Evolutionary conservation across 2,888 invertebrate genomes (phyloP).

Genomic region (Volucella inanis): DNA sequence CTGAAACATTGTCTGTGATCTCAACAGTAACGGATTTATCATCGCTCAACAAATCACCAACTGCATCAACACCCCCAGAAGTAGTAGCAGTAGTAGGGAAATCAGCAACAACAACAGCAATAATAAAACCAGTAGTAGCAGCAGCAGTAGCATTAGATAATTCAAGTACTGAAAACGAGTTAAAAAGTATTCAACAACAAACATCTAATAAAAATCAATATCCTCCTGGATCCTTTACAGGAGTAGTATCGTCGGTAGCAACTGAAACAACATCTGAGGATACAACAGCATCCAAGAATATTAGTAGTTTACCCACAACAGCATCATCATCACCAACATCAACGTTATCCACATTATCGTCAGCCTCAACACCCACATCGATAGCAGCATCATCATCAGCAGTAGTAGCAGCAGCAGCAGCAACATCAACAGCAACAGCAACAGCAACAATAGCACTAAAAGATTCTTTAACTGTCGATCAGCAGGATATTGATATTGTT

Average conservation of each 20-base stretch:
- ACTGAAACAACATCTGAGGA: conserved; percentile 51
- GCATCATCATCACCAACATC: conserved; percentile 72
- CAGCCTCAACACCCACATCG: conserved; percentile 51
- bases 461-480: conserved; percentile 24
- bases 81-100: not conserved
- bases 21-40: conserved; percentile 54
- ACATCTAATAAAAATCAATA: conserved; percentile 2
- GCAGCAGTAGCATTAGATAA: conserved; percentile 36
- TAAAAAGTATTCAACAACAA: conserved; percentile 23
- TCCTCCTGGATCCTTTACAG: conserved; percentile 23
- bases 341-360: conserved; percentile 68
- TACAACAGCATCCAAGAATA: conserved; percentile 57
- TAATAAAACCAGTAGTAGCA: conserved; percentile 21
- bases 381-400: conserved; percentile 30
- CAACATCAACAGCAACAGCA: conserved; percentile 46
- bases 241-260: conserved; percentile 56
- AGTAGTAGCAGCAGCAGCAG: conserved; percentile 38
- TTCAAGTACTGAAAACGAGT: conserved; percentile 51
- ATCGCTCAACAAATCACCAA: conserved; percentile 40
- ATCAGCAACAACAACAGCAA: not conserved
- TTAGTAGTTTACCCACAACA: conserved; percentile 55
- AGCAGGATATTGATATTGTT: conserved; percentile 22
- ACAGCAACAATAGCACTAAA: conserved; percentile 23
- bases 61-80: conserved; percentile 29
- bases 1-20: conserved; percentile 66